A percentile compares a stretch with the other conserved stretches of the same genome.
phyloP scores from a whole-genome alignment of 92 coral and sea anemone genomes.

The Bergia sp. region DNA sequence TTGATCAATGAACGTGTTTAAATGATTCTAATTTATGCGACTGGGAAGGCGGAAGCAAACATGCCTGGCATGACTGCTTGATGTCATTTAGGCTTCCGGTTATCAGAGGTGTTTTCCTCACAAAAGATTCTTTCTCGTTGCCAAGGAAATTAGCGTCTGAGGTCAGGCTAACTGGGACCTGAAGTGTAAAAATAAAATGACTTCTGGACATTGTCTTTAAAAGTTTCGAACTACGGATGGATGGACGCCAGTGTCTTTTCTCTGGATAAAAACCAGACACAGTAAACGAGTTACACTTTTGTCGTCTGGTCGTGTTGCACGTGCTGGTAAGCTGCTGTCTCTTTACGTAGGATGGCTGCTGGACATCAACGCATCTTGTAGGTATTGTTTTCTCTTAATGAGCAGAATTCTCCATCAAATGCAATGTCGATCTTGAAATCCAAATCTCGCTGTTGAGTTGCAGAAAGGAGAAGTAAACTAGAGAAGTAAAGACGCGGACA shows the following conservation, averaged over 20 bases:
- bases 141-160: too few relatives aligned
- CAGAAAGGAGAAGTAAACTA: not conserved
- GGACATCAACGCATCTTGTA: slow-evolving; percentile 87
- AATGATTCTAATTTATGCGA: too few relatives aligned
- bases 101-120: too few relatives aligned
- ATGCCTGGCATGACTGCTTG: too few relatives aligned
- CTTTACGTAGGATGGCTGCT: not conserved
- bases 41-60: too few relatives aligned
- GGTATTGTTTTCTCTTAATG: slow-evolving; percentile 63
- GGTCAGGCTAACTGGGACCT: too few relatives aligned
- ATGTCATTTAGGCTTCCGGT: too few relatives aligned
- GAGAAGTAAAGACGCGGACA: not conserved
- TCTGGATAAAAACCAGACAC: not conserved
- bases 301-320: not conserved
- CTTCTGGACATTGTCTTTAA: too few relatives aligned
- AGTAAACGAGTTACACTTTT: not conserved
- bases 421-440: slow-evolving; percentile 82
- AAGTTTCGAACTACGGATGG: not conserved
- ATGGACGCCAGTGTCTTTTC: not conserved
- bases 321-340: not conserved
- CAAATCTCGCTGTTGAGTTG: slow-evolving; percentile 85
- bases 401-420: slow-evolving; percentile 88
- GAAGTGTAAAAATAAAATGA: too few relatives aligned
- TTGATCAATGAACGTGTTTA: too few relatives aligned
- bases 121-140: too few relatives aligned